A percentile compares a stretch with the other conserved stretches of the same genome.
These are phyloP conservation scores for Aethes cnicana DNA, from an alignment of 2,888 invertebrate species.

Conservation along the genomic window DNA sequence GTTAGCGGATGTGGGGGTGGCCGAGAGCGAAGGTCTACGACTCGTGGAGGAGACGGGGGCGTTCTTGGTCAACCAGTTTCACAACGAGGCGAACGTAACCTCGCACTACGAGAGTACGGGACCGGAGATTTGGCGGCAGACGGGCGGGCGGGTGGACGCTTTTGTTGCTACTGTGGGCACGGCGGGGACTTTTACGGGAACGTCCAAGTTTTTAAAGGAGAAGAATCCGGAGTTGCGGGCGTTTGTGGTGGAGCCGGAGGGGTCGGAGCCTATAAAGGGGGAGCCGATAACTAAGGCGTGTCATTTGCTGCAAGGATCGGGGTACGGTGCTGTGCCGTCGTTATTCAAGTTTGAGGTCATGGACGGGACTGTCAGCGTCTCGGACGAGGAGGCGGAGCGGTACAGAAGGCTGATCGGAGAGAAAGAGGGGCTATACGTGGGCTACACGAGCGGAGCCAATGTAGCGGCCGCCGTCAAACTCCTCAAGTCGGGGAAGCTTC, in stretches of 20 bases:
- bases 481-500: constrained; percentile 61
- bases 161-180: constrained; percentile 72
- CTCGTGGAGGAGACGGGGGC: constrained; percentile 60
- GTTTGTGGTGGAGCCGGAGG: constrained; percentile 68
- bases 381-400: constrained; percentile 63
- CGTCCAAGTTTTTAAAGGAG: constrained; percentile 67
- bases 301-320: constrained; percentile 72
- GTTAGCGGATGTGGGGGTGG: constrained; percentile 62
- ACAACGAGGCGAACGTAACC: constrained; percentile 57
- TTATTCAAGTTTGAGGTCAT: constrained; percentile 65
- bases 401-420: constrained; percentile 64
- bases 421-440: constrained; percentile 69
- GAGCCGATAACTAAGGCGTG: constrained; percentile 67
- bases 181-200: constrained; percentile 68
- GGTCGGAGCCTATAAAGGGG: constrained; percentile 70
- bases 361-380: constrained; percentile 66
- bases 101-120: constrained; percentile 70
- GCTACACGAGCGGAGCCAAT: constrained; percentile 24
- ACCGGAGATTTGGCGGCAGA: constrained; percentile 75
- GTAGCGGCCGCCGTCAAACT: constrained; percentile 41
- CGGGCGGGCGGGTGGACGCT: constrained; percentile 68
- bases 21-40: constrained; percentile 59
- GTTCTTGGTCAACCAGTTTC: constrained; percentile 71
- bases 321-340: constrained; percentile 68
- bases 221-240: constrained; percentile 59